Conservation (phyloP, 2,797 vertebrate genomes). For the Enoplosus armatus region DNA sequence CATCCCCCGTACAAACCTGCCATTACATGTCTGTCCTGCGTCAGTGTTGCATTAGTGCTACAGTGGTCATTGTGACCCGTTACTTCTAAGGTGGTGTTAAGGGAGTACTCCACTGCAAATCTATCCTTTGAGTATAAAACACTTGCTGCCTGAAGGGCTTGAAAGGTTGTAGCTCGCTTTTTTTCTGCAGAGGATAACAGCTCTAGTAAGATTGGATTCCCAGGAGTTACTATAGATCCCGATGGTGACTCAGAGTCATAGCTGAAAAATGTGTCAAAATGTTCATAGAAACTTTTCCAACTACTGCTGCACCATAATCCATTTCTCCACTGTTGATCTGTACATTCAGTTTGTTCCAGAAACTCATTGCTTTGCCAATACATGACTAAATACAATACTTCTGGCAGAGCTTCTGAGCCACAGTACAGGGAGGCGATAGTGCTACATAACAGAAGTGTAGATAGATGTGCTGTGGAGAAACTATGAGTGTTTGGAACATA, state of each 20-base stretch:
- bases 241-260: not conserved
- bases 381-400: not conserved
- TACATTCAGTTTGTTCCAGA: not conserved
- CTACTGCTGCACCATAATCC: not conserved
- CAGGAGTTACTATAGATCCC: not conserved
- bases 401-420: not conserved
- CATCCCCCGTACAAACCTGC: slow-evolving; percentile 2
- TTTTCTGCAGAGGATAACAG: not conserved
- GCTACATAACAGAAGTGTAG: not conserved
- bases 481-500: not conserved
- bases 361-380: slow-evolving; percentile 11
- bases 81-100: slow-evolving; percentile 5
- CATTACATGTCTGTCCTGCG: slow-evolving; percentile 13
- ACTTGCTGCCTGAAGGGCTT: not conserved
- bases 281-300: slow-evolving; percentile 10
- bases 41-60: slow-evolving; percentile 1
- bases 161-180: not conserved
- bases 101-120: slow-evolving; percentile 1
- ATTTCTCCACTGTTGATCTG: not conserved
- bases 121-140: slow-evolving; percentile 1
- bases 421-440: not conserved
- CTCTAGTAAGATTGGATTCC: not conserved
- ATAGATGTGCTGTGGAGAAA: not conserved
- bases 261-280: slow-evolving; percentile 15
- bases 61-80: slow-evolving; percentile 30